Conservation (phyloP, 2,113 vertebrate species). For the Dolichotis patagonum region DNA sequence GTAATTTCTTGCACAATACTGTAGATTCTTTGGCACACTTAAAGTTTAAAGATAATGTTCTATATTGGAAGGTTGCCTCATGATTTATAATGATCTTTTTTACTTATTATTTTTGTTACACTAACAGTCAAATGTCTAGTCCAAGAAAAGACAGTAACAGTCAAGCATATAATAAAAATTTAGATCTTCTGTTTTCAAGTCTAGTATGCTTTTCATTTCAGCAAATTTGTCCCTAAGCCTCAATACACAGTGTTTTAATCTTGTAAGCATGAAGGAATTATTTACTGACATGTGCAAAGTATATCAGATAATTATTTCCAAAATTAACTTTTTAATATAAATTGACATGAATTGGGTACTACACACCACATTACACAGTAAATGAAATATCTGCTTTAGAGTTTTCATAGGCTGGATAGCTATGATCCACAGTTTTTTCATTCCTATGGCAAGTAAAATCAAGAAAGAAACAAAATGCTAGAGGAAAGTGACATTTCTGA, state of each 20-base stretch:
- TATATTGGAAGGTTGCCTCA: not conserved
- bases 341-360: not conserved
- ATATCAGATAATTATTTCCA: not conserved
- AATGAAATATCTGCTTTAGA: not conserved
- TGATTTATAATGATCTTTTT: not conserved
- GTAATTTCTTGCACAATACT: not conserved
- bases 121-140: not conserved
- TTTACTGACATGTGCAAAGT: not conserved
- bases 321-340: not conserved
- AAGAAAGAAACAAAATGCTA: not conserved
- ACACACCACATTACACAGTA: not conserved
- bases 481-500: not conserved
- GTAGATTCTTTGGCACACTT: not conserved
- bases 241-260: not conserved
- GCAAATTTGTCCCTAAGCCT: not conserved
- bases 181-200: conserved; percentile 9
- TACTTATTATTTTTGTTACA: not conserved
- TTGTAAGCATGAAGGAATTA: not conserved
- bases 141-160: not conserved
- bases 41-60: not conserved
- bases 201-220: not conserved
- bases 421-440: not conserved
- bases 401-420: not conserved
- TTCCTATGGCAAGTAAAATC: not conserved
- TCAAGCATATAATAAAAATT: not conserved